These are phyloP conservation scores for Holacanthus passer DNA, from an alignment of 2,113 vertebrate genomes.

Conservation along the genomic window DNA sequence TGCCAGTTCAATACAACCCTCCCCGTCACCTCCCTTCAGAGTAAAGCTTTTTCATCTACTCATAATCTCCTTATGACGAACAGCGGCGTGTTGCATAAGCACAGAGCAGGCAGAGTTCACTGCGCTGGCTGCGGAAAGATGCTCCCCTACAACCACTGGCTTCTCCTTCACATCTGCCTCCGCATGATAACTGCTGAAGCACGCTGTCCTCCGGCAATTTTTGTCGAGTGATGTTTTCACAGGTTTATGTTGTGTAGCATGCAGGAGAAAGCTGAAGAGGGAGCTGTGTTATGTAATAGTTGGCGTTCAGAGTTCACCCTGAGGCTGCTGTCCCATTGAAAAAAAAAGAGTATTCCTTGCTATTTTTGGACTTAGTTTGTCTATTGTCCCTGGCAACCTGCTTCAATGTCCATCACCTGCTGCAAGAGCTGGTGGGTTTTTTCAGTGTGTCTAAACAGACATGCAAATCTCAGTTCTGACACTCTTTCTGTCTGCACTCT, in stretches of 20 bases:
- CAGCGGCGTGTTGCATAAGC: conserved; percentile 59
- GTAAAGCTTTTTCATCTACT: conserved; percentile 48
- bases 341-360: neutral
- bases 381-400: neutral
- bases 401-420: neutral
- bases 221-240: conserved; percentile 11
- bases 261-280: neutral
- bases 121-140: conserved; percentile 10
- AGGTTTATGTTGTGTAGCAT: neutral
- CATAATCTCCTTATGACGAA: conserved; percentile 70
- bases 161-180: neutral
- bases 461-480: neutral
- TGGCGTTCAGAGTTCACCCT: conserved; percentile 29
- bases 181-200: neutral
- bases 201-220: neutral
- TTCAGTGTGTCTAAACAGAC: neutral
- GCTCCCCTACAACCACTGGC: conserved; percentile 11
- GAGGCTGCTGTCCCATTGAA: conserved; percentile 10
- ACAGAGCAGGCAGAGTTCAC: conserved; percentile 30
- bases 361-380: conserved; percentile 12
- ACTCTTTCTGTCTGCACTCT: neutral
- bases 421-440: neutral
- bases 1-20: conserved; percentile 19
- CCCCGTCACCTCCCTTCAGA: conserved; percentile 22
- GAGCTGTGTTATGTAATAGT: conserved; percentile 31